phyloP scores from a whole-genome alignment of 2,888 invertebrate genomes.

The Sinelater perroti region DNA sequence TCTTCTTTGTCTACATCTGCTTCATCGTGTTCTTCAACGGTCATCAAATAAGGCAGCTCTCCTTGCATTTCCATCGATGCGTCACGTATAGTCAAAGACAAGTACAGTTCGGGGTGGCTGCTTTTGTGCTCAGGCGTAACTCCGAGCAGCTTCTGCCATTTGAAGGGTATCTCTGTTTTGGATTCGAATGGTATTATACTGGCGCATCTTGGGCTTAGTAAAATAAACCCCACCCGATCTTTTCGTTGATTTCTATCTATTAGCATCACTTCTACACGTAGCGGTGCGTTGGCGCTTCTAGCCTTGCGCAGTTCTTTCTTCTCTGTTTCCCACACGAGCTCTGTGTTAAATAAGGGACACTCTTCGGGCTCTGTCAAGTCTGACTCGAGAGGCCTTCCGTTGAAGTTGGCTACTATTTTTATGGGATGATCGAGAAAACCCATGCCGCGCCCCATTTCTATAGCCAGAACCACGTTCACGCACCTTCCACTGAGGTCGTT shows the following conservation, averaged over 20 bases:
- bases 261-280: conserved; percentile 75
- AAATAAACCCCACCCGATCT: conserved; percentile 73
- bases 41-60: conserved; percentile 24
- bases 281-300: conserved; percentile 75
- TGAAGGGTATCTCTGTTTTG: conserved; percentile 63
- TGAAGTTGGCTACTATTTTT: conserved; percentile 55
- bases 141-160: conserved; percentile 72
- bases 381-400: conserved; percentile 65
- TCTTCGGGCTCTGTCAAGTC: conserved; percentile 68
- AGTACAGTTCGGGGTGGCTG: conserved; percentile 69
- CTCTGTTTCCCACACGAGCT: conserved; percentile 82
- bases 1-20: conserved; percentile 15
- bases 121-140: conserved; percentile 66
- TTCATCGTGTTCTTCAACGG: conserved; percentile 11
- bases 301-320: conserved; percentile 76
- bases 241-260: conserved; percentile 65
- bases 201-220: conserved; percentile 75
- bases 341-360: conserved; percentile 73
- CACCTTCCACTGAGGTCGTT: conserved; percentile 70
- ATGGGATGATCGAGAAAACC: conserved; percentile 53
- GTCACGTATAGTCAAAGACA: conserved; percentile 69
- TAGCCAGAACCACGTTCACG: conserved; percentile 72
- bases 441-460: conserved; percentile 71
- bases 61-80: conserved; percentile 49
- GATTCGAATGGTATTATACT: conserved; percentile 69